Conservation (phyloP, 2,888 invertebrate genomes). For the Sepioteuthis lessoniana region DNA sequence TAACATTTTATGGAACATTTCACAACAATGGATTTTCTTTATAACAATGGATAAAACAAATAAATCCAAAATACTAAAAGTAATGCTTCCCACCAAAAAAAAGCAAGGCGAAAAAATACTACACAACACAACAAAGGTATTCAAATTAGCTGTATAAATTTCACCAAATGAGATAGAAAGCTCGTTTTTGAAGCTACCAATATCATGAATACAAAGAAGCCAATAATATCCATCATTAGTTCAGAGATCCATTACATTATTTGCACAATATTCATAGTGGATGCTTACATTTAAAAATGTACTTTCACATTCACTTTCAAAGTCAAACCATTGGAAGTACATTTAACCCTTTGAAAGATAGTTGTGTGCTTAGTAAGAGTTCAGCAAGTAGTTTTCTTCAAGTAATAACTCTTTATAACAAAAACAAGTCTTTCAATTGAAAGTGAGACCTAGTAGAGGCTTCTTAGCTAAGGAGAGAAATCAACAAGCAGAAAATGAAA, state of each 20-base stretch:
- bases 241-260: background rate
- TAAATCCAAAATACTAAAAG: background rate
- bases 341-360: too few species aligned
- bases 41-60: background rate
- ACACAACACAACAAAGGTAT: background rate
- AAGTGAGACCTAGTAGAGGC: too few species aligned
- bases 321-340: too few species aligned
- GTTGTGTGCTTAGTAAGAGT: too few species aligned
- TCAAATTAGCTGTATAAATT: conserved; percentile 33
- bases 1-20: conserved; percentile 2
- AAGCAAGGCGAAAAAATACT: background rate
- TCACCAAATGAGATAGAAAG: background rate
- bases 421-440: too few species aligned
- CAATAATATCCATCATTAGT: conserved; percentile 33
- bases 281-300: background rate
- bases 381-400: too few species aligned
- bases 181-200: background rate
- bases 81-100: background rate
- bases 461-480: too few species aligned
- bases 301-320: background rate
- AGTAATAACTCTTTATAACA: too few species aligned
- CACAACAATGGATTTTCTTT: background rate
- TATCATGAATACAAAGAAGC: background rate
- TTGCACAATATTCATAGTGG: conserved; percentile 2
- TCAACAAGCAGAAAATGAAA: too few species aligned